Percentiles rank a stretch among this genome's conserved stretches.
phyloP scores from a whole-genome alignment of 2,797 vertebrate genomes.

The Myripristis jacobus region DNA sequence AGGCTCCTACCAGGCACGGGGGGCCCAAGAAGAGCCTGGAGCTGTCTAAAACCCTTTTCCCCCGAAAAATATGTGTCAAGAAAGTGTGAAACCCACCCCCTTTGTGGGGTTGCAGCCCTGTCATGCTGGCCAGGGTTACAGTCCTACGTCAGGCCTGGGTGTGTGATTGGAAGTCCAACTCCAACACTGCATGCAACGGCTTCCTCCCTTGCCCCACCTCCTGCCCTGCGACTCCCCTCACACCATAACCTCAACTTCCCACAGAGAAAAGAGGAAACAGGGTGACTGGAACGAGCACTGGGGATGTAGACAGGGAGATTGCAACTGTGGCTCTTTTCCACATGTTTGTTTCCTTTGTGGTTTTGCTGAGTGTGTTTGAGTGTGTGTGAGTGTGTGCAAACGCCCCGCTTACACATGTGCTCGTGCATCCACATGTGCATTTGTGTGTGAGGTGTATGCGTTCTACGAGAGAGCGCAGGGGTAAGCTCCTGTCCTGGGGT shows the following conservation, averaged over 20 bases:
- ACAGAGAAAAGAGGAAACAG: conserved; percentile 56
- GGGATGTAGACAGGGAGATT: conserved; percentile 36
- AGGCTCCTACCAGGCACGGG: conserved; percentile 9
- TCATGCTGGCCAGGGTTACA: conserved; percentile 12
- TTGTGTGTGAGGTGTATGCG: not conserved
- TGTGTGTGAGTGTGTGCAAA: not conserved
- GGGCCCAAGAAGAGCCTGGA: not conserved
- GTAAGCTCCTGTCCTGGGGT: conserved; percentile 28
- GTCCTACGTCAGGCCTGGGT: conserved; percentile 19
- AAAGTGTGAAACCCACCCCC: conserved; percentile 26
- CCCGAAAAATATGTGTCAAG: conserved; percentile 9
- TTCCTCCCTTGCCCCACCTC: conserved; percentile 44
- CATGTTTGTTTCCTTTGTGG: conserved; percentile 38
- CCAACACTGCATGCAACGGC: conserved; percentile 26
- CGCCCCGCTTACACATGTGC: not conserved
- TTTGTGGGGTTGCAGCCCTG: not conserved
- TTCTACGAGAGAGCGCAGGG: conserved; percentile 1
- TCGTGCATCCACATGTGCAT: not conserved
- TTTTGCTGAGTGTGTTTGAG: not conserved
- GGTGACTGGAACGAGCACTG: conserved; percentile 18
- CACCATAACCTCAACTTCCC: conserved; percentile 58
- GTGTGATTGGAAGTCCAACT: conserved; percentile 34
- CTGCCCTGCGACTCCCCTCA: conserved; percentile 52
- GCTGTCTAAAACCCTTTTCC: not conserved
- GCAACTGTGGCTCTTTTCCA: conserved; percentile 38